A percentile compares a stretch with the other conserved stretches of the same genome.
Conservation (phyloP, 2,113 vertebrate genomes). For the Myrmophylax atrothorax region DNA sequence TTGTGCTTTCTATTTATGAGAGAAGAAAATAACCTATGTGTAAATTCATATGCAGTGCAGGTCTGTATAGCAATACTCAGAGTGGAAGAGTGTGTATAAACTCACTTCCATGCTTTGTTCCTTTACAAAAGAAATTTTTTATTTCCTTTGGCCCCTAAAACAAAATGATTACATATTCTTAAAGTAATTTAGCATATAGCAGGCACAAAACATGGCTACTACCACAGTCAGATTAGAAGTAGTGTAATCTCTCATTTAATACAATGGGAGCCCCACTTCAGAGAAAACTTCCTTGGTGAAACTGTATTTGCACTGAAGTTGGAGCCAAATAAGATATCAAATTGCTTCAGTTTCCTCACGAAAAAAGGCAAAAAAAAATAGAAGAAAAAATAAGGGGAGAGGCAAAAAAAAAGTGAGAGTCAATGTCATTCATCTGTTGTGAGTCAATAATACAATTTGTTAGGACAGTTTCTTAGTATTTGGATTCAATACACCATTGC, state of each 20-base stretch:
- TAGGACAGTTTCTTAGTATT: background rate
- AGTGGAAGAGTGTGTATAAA: background rate
- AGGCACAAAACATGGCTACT: background rate
- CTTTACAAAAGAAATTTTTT: background rate
- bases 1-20: background rate
- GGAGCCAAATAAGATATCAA: background rate
- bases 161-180: background rate
- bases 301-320: background rate
- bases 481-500: background rate
- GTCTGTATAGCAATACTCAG: background rate
- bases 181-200: background rate
- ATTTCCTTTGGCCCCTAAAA: background rate
- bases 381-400: accelerated
- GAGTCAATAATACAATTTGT: background rate
- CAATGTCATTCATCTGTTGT: background rate
- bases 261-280: background rate
- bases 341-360: background rate
- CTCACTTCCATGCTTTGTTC: background rate
- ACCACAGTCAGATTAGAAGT: background rate
- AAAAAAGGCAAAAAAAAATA: background rate
- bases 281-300: background rate
- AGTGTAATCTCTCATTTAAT: background rate
- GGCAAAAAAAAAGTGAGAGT: background rate
- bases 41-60: background rate
- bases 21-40: background rate